Base-by-base conservation (phyloP, 2,113 vertebrate genomes). In the Apodemus sylvaticus region DNA sequence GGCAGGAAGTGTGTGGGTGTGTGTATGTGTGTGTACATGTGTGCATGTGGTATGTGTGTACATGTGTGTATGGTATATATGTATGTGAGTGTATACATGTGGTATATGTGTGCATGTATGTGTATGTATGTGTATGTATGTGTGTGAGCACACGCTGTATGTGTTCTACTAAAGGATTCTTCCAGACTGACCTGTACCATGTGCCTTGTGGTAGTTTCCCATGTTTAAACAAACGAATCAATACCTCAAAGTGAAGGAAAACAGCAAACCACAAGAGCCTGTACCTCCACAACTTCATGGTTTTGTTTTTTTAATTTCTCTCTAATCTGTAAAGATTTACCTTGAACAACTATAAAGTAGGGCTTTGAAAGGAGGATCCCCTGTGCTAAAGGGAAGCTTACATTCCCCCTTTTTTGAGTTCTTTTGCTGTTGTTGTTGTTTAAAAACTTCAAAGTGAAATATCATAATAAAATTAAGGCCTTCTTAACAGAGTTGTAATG, bases 211-310 rank as follows among this genome's bases (percentile, higher is more conserved):
- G 73, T 62, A 74, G 45, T 96, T 97, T 96, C 93, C 90, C 79
- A 48, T 22, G 0, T 70, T 92, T 53, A 90, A 85, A 64, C 87
- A 48, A 29, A 36, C 85, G 79, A 94, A 85, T 97, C 92, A 95
- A 34, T 45, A 71, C 64, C 48, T 48, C 66, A 87, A 14, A 82
- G 42, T 73, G 45, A 83, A 93, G 81, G 81, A 94, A 93, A 95
- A 90, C 31, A 73, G 8, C 55, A 22, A 58, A 86, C 77, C 13
- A 31, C 91, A 68, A 93, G 87, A 97, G 90, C 87, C 45, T 39
- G 42, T 1, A 0, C 64, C 86, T 70, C 77, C 83, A 96, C 91
- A 71, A 60, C 93, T 87, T 95, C 79, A 93, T 87, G 83, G 70
- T 19, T 79, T 9, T 60, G 53, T 34, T 60, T 89, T 74, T 66